These are phyloP conservation scores for Irena cyanogastra DNA, from an alignment of 2,113 vertebrate genomes.

Conservation along the genomic window DNA sequence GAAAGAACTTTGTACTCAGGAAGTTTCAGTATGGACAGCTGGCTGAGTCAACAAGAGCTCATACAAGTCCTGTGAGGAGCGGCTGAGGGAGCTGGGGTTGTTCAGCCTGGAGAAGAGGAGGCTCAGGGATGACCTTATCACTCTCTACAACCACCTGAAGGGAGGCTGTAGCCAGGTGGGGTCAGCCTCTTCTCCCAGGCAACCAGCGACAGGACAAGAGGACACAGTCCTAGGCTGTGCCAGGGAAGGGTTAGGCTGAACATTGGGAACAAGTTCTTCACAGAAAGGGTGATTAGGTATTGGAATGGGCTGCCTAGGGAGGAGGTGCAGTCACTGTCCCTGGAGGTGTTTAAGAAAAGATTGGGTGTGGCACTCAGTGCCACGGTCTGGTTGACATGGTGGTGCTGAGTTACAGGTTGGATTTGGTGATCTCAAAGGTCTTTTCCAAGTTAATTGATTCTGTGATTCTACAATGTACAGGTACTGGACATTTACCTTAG, in stretches of 20 bases:
- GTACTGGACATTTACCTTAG: neutral
- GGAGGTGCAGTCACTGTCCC: rapidly evolving
- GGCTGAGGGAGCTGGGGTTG: neutral
- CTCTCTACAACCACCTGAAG: neutral
- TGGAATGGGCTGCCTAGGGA: neutral
- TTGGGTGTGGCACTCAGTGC: neutral
- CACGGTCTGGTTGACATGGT: neutral
- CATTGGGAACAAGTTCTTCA: neutral
- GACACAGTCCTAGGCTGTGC: too few relatives aligned
- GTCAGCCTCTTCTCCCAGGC: rapidly evolving
- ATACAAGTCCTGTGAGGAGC: too few relatives aligned
- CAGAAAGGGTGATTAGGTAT: neutral
- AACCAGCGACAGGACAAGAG: rapidly evolving
- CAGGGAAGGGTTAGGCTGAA: neutral
- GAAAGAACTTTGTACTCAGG: too few relatives aligned
- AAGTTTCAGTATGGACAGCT: too few relatives aligned
- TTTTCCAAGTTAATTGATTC: neutral
- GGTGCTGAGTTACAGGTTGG: neutral
- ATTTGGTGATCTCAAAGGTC: neutral
- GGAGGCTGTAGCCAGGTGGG: neutral
- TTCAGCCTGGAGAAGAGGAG: neutral
- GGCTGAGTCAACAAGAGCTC: too few relatives aligned
- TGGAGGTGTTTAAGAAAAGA: neutral
- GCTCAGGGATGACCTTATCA: rapidly evolving
- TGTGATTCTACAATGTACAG: neutral